Evolutionary conservation across 2,888 invertebrate genomes (phyloP), one percentile per base, ranked within the genome.

Genomic region (Digitonthophagus gazella): DNA sequence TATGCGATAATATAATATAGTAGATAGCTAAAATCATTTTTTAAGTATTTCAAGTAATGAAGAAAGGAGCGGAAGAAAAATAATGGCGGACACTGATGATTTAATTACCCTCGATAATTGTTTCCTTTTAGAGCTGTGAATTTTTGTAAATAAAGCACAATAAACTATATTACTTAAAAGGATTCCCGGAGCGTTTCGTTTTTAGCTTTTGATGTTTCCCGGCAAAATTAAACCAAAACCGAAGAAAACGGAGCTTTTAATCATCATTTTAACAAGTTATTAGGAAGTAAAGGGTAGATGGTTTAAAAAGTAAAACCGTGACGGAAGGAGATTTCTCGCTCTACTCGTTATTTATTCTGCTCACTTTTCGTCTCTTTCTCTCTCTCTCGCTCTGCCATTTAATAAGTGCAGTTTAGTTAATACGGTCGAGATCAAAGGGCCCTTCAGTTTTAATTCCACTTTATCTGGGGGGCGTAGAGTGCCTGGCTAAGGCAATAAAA

Each of bases 401-500:
- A 82, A 82, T 81, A 81, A 82, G 82, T 81, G 82, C 81, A 81
- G 82, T 82, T 83, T 82, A 81, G 80, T 80, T 81, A 82, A 82
- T 82, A 82, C 79, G 77, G 80, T 79, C 76, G 80, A 82, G 82
- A 85, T 85, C 85, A 85, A 85, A 85, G 85, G 79, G 81, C 83
- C 78, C 82, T 82, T 81, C 83, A 81, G 82, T 85, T 85, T 85
- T 85, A 85, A 85, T 85, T 85, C 85, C 84, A 85, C 84, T 85
- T 85, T 85, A 85, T 84, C 84, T 83, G 82, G 81, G 83, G 84
- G 84, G 83, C 81, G 82, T 81, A 80, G 79, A 81, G 81, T 79
- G 80, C 78, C 78, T 78, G 80, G 83, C 83, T 81, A 80, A 83
- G 81, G 83, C 88, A 89, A 89, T 89, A 89, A 88, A 89, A 89